Evolutionary conservation across 2,888 invertebrate genomes (phyloP), one percentile per base, ranked within the genome.

Genomic region (Erebia palarica): DNA sequence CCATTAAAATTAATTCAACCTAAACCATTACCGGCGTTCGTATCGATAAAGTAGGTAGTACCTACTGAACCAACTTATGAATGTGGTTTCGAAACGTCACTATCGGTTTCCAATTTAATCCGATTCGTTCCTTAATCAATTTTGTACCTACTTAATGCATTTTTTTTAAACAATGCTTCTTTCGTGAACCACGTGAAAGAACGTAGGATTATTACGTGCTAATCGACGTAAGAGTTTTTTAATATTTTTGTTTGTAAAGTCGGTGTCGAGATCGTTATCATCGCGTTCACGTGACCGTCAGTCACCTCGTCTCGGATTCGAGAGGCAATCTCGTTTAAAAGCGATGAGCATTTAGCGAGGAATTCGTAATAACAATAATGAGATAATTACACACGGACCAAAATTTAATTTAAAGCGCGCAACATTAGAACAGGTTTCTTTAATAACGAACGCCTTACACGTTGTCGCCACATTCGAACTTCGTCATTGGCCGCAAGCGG

Each of bases 371-470:
- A 87, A 91, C 91, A 90, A 92, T 93, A 93, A 92, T 93, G 91
- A 92, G 92, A 92, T 93, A 93, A 93, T 93, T 93, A 93, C 91
- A 92, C 91, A 90, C 89, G 89, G 88, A 92, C 73, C 91, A 90
- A 92, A 93, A 93, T 92, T 93, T 92, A 93, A 93, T 93, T 94
- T 92, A 92, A 93, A 90, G 89, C 91, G 90, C 90, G 87, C 91
- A 90, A 91, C 91, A 93, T 93, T 93, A 93, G 92, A 93, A 94
- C 93, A 90, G 93, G 93, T 94, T 94, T 92, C 89, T 90, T 93
- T 92, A 92, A 92, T 91, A 91, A 91, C 93, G 88, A 90, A 92
- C 92, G 92, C 93, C 93, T 92, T 92, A 88, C 92, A 89, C 91
- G 89, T 90, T 90, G 91, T 92, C 92, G 92, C 92, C 88, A 86